Evolutionary conservation across 2,888 invertebrate species (phyloP), one percentile per base, ranked within the genome.

Genomic region (Xylota sylvarum): DNA sequence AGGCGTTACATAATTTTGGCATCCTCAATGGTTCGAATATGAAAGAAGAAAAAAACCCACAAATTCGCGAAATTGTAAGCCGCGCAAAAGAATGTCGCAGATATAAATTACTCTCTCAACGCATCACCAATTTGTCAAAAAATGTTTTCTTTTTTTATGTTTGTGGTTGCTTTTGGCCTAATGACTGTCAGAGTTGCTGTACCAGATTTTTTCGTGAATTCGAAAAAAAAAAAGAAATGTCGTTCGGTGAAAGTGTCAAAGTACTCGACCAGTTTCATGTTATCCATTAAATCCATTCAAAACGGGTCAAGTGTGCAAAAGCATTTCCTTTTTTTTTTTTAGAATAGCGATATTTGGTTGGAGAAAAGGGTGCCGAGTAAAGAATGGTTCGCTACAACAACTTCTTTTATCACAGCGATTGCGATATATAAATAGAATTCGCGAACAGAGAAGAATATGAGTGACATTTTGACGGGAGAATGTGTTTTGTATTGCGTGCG

Each of bases 81-180:
- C 17, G 23, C 14, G 7, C 43, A 43, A 46, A 46, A 46, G n/a
- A 64, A 10, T 48, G 64, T 48, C 46, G 14, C 46, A 32, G 12
- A 17, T 32, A 64, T 48, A n/a, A 62, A 14, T 64, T 64, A 64
- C 46, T 30, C 30, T 50, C 23, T 50, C 23, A 50, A 50, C 27
- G 52, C 27, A 52, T 52, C 12, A 52, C 52, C n/a, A 27, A 52
- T 52, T 30, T 52, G 27, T n/a, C 30, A 10, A 52, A 27, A n/a
- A 50, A 23, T 1, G 0, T 5, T 37, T 37, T 37, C 10, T 9
- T 10, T 4, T 10, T 37, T 37, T n/a, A n/a, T 52, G 27, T 30
- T 10, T 5, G 27, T 1, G 9, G 19, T 50, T 14, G 2, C 23
- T 52, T 52, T 6, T 12, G 10, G 27, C n/a, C 30, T 30, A 52